Conservation (phyloP, 2,797 vertebrate species). For the Aplochiton taeniatus region DNA sequence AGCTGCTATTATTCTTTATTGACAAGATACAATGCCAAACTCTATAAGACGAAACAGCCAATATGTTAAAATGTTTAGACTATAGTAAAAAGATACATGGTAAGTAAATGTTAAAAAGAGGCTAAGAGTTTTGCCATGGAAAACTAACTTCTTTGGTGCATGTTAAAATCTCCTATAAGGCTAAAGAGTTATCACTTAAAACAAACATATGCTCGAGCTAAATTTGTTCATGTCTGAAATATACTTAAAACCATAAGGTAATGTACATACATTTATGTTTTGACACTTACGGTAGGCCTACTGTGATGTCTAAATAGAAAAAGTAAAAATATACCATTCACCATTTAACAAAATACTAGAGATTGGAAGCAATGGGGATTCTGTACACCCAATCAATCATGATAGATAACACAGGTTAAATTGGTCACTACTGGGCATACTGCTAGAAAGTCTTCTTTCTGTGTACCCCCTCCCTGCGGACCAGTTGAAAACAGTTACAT, state of each 20-base stretch:
- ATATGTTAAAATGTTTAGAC: conserved; percentile 40
- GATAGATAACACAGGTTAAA: conserved; percentile 20
- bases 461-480: background rate
- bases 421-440: conserved; percentile 6
- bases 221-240: background rate
- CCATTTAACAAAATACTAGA: background rate
- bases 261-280: conserved; percentile 22
- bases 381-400: too few relatives aligned
- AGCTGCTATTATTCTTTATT: conserved; percentile 67
- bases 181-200: conserved; percentile 11
- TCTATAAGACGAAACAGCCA: conserved; percentile 34
- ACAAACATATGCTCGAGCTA: too few relatives aligned
- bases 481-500: background rate
- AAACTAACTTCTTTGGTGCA: conserved; percentile 58
- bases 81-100: conserved; percentile 22
- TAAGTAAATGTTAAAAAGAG: conserved; percentile 38
- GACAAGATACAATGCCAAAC: conserved; percentile 45
- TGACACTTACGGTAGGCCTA: conserved; percentile 37
- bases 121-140: conserved; percentile 33
- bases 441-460: background rate
- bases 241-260: conserved; percentile 19
- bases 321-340: conserved; percentile 24
- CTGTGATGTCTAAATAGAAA: conserved; percentile 26
- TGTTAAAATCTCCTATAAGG: conserved; percentile 21
- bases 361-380: too few relatives aligned